Base-by-base conservation (phyloP, 2,888 invertebrate genomes). In the Ametastegia equiseti region DNA sequence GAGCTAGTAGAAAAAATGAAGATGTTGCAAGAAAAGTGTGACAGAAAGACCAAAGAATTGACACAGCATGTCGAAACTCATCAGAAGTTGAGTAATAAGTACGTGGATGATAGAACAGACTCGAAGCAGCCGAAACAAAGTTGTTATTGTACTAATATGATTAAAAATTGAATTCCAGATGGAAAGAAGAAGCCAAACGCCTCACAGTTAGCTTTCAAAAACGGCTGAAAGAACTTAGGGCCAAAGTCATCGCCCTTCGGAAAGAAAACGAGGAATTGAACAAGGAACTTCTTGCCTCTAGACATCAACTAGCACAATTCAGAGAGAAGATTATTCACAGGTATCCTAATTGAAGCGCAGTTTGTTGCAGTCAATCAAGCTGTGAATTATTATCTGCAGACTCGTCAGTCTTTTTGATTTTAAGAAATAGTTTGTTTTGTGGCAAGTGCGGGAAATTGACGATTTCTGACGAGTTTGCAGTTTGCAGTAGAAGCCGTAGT, bases 121-220 rank as follows among this genome's bases (percentile, higher is more conserved):
- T n/a, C n/a, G n/a, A n/a, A n/a, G n/a, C 11, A 54, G 36, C 36
- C 4, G n/a, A 50, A 54, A 6, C 9, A 3, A 15, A 71, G 13
- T 45, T 45, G 15, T 71, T 15, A 27, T 71, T 47, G n/a, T 27
- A 45, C 15, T 45, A 47, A 42, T 45, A 6, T 75, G 84, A 73
- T 19, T 13, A n/a, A n/a, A 27, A 65, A 65, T n/a, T 60, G 7
- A 42, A 45, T 87, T 92, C 81, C 88, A 95, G 95, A 83, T 96
- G 96, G 94, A 94, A 94, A 87, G 92, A 92, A 45, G 94, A 95
- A n/a, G 93, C 95, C 39, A 92, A 94, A 80, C 94, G 94, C 71
- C 93, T 96, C 86, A 94, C 94, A 0, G 91, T 92, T 0, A 95
- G 94, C 89, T 93, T 96, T 80, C 94, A 95, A 89, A 92, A 91